A percentile compares a stretch with the other conserved stretches of the same genome.
These are phyloP conservation scores for Apomyelois bistriatella DNA, from an alignment of 2,888 invertebrate species.

Conservation along the genomic window DNA sequence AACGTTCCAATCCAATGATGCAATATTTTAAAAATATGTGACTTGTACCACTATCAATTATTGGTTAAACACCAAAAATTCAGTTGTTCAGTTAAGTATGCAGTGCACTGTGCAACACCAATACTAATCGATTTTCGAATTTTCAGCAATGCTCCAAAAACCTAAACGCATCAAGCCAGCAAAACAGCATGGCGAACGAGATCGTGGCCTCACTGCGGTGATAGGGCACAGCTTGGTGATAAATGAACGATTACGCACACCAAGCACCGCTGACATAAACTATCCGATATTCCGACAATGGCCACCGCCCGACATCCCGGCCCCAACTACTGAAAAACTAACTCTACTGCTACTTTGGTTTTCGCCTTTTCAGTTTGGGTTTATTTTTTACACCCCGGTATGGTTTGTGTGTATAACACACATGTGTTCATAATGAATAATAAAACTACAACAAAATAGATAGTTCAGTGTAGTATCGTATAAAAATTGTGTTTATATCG, in stretches of 20 bases:
- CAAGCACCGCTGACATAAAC: constrained; percentile 55
- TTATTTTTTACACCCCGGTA: neutral
- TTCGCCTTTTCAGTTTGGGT: constrained; percentile 2
- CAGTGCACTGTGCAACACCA: too few relatives aligned
- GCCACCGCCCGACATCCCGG: constrained; percentile 20
- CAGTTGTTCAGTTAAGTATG: too few relatives aligned
- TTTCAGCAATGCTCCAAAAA: constrained; percentile 78
- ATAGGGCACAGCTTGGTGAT: constrained; percentile 67
- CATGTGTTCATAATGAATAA: too few relatives aligned
- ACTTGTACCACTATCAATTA: too few relatives aligned
- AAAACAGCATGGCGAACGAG: constrained; percentile 77
- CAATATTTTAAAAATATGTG: too few relatives aligned
- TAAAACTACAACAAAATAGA: too few relatives aligned
- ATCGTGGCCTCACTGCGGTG: constrained; percentile 76
- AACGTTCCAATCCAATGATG: too few relatives aligned
- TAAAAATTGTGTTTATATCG: too few relatives aligned
- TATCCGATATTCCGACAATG: constrained; percentile 57
- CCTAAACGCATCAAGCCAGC: constrained; percentile 72
- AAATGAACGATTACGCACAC: constrained; percentile 64
- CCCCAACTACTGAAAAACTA: constrained; percentile 16
- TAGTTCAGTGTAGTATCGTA: too few relatives aligned
- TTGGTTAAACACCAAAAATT: too few relatives aligned
- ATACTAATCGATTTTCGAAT: constrained; percentile 35
- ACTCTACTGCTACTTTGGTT: neutral
- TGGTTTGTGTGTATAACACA: neutral